Conservation (phyloP, 2,888 invertebrate species). For the Trileptium ribeirensis region DNA sequence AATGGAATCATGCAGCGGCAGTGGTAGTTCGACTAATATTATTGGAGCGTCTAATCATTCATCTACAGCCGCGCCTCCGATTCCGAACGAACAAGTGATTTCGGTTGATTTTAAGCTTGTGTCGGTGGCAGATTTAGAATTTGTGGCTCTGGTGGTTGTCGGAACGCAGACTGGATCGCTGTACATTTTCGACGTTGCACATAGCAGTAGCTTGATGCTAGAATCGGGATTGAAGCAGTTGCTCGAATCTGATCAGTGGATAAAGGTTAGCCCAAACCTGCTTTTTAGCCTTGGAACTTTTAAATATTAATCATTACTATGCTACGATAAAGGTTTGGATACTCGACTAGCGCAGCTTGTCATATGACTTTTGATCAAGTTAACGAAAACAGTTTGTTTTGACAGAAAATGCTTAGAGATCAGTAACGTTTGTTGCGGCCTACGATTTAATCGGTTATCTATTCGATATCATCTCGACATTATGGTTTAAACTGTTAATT, state of each 20-base stretch:
- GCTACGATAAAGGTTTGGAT: too few species aligned
- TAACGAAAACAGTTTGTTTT: too few species aligned
- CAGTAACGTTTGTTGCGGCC: too few species aligned
- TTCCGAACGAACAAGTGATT: slow-evolving; percentile 54
- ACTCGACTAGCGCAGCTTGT: too few species aligned
- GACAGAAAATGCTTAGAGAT: too few species aligned
- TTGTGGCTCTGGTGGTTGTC: slow-evolving; percentile 67
- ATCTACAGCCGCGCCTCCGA: slow-evolving; percentile 25
- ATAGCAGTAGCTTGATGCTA: slow-evolving; percentile 69
- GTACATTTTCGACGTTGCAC: slow-evolving; percentile 77
- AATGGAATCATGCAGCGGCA: not conserved
- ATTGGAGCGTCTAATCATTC: not conserved
- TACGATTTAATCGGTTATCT: too few species aligned
- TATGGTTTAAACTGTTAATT: too few species aligned
- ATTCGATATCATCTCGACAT: too few species aligned
- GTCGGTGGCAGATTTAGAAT: slow-evolving; percentile 78
- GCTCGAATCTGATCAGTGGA: slow-evolving; percentile 69
- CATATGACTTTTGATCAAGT: too few species aligned
- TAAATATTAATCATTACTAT: too few species aligned
- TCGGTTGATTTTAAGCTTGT: slow-evolving; percentile 88
- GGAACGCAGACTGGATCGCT: slow-evolving; percentile 74
- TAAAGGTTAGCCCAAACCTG: slow-evolving; percentile 62
- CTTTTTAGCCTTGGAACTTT: not conserved
- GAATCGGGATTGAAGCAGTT: slow-evolving; percentile 71
- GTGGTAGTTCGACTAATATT: not conserved